These are phyloP conservation scores for Rattus rattus DNA, from an alignment of 2,113 vertebrate genomes.

Conservation along the genomic window DNA sequence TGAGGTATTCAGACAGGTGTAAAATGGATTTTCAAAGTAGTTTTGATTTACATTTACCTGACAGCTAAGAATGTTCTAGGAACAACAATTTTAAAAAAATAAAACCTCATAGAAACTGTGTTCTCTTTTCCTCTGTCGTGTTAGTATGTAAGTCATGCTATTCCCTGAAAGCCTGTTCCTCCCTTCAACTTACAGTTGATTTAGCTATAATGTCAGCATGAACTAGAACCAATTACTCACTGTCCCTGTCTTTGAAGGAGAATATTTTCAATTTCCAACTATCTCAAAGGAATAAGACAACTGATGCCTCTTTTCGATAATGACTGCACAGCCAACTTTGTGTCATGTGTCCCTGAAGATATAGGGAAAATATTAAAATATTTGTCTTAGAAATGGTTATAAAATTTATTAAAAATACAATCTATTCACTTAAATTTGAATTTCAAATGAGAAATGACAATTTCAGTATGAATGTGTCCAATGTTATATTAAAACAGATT, in stretches of 20 bases:
- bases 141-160: conserved; percentile 16
- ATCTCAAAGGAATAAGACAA: conserved; percentile 40
- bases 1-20: too few relatives aligned
- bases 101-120: not conserved
- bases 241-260: not conserved
- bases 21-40: too few relatives aligned
- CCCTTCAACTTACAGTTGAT: conserved; percentile 7
- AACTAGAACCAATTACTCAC: conserved; percentile 39
- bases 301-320: not conserved
- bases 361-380: not conserved
- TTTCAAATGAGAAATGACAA: not conserved
- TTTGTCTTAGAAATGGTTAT: conserved; percentile 14
- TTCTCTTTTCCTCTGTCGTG: conserved; percentile 4
- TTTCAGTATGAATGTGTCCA: not conserved
- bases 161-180: not conserved
- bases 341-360: conserved; percentile 14
- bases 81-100: not conserved
- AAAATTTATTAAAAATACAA: conserved; percentile 12
- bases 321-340: not conserved
- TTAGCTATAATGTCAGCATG: conserved; percentile 1
- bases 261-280: conserved; percentile 39
- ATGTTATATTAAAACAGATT: not conserved
- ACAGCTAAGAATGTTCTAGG: not conserved
- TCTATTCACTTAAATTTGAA: conserved; percentile 15
- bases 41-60: too few relatives aligned